A percentile compares a stretch with the other conserved stretches of the same genome.
phyloP scores from a whole-genome alignment of 2,113 vertebrate genomes.

The Archocentrus centrarchus region DNA sequence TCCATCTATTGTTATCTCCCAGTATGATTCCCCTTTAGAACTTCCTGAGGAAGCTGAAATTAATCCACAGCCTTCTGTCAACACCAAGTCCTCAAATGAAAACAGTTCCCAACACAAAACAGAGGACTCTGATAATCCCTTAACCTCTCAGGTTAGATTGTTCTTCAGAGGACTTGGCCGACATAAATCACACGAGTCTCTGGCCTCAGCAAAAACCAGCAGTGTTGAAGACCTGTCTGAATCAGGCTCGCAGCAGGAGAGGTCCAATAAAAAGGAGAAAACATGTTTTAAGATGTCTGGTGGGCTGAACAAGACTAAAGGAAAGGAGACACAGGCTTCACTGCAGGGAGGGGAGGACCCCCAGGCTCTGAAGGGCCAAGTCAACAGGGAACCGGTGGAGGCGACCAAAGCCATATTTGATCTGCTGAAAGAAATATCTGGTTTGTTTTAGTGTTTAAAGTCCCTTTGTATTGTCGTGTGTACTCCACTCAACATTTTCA shows the following conservation, averaged over 20 bases:
- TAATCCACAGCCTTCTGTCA: background rate
- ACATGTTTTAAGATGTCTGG: slow-evolving; percentile 28
- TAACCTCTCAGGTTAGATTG: slow-evolving; percentile 65
- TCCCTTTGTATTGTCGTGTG: background rate
- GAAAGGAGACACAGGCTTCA: slow-evolving; percentile 48
- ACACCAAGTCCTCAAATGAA: slow-evolving; percentile 9
- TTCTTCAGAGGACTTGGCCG: slow-evolving; percentile 55
- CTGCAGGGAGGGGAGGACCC: slow-evolving; percentile 52
- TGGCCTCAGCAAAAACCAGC: slow-evolving; percentile 44
- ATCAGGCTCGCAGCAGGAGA: slow-evolving; percentile 13
- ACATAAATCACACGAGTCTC: slow-evolving; percentile 68
- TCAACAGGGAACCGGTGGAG: slow-evolving; percentile 70
- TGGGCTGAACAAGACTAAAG: slow-evolving; percentile 45
- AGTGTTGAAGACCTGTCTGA: slow-evolving; percentile 13
- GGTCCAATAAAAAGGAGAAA: slow-evolving; percentile 66
- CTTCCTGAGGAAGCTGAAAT: background rate
- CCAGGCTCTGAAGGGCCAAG: slow-evolving; percentile 56
- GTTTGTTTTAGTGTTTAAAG: slow-evolving; percentile 67
- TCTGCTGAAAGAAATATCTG: slow-evolving; percentile 83
- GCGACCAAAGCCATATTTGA: slow-evolving; percentile 81
- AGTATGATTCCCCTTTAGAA: slow-evolving; percentile 26
- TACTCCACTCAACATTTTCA: background rate
- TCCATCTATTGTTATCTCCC: slow-evolving; percentile 63
- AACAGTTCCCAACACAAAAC: slow-evolving; percentile 38
- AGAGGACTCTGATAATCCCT: slow-evolving; percentile 57